These are phyloP conservation scores for Holotrichia oblita DNA, from an alignment of 1,140 invertebrate species.

Conservation along the genomic window DNA sequence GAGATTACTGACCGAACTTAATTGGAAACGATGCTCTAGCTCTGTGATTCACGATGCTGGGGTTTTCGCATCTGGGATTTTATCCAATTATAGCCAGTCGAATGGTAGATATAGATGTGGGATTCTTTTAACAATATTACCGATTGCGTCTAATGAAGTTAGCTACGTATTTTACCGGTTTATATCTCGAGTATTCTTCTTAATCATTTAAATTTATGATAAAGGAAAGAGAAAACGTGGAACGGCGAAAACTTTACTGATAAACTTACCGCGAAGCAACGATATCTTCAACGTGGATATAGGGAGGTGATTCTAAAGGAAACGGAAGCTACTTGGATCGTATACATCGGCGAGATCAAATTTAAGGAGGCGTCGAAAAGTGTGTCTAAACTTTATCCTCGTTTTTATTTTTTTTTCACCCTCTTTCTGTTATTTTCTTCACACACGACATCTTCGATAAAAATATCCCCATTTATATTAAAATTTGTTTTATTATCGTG, in stretches of 20 bases:
- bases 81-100: neutral
- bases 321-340: neutral
- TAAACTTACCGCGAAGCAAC: slow-evolving; percentile 14
- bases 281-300: neutral
- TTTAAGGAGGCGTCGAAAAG: slow-evolving; percentile 1
- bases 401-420: too few species aligned
- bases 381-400: slow-evolving; percentile 4
- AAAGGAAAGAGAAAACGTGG: too few species aligned
- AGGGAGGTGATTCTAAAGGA: neutral
- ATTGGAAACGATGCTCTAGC: slow-evolving; percentile 15
- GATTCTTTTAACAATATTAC: too few species aligned
- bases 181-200: too few species aligned
- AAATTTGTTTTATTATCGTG: slow-evolving; percentile 16
- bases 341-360: slow-evolving; percentile 1
- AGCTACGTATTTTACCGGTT: too few species aligned
- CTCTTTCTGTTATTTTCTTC: neutral
- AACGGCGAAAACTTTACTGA: slow-evolving; percentile 8
- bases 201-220: too few species aligned
- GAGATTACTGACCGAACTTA: slow-evolving; percentile 25
- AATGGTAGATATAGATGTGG: too few species aligned
- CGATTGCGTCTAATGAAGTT: too few species aligned
- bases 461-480: slow-evolving; percentile 10
- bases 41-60: neutral
- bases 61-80: neutral
- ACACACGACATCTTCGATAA: slow-evolving; percentile 1